These are phyloP conservation scores for Cylloceria caligata DNA, from an alignment of 2,888 invertebrate genomes.

Conservation along the genomic window DNA sequence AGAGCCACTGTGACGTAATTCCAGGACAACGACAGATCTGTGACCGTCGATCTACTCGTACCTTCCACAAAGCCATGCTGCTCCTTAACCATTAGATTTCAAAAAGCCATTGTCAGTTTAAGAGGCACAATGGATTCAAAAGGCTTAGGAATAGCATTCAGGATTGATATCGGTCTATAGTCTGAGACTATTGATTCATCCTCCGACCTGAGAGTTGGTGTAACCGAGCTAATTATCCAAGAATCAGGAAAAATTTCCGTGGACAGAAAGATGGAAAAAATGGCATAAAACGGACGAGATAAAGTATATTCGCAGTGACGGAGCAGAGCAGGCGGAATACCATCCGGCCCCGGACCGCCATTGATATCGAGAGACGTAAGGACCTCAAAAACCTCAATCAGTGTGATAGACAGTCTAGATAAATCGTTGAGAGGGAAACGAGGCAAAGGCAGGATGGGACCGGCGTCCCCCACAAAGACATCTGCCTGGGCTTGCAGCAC, in stretches of 20 bases:
- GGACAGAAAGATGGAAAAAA: constrained; percentile 42
- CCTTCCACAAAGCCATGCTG: constrained; percentile 56
- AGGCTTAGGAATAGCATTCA: constrained; percentile 58
- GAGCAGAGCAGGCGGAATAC: constrained; percentile 48
- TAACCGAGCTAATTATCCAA: constrained; percentile 55
- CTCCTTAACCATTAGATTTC: neutral
- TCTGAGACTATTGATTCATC: constrained; percentile 44
- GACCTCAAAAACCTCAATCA: neutral
- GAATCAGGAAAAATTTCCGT: constrained; percentile 43
- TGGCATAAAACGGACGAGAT: constrained; percentile 12
- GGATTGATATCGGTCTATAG: constrained; percentile 62
- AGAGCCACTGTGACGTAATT: constrained; percentile 62
- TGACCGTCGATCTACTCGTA: constrained; percentile 67
- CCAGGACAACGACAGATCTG: constrained; percentile 59
- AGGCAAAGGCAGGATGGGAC: neutral
- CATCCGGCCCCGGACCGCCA: constrained; percentile 36
- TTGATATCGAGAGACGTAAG: constrained; percentile 12
- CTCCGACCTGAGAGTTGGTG: constrained; percentile 63
- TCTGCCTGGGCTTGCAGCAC: neutral
- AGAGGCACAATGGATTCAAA: constrained; percentile 49
- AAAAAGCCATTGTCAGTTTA: constrained; percentile 5
- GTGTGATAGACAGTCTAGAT: neutral
- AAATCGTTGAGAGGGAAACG: neutral
- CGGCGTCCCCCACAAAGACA: neutral
- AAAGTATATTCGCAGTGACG: constrained; percentile 35